Base-by-base conservation (phyloP, 2,797 vertebrate genomes). In the Miichthys miiuy region DNA sequence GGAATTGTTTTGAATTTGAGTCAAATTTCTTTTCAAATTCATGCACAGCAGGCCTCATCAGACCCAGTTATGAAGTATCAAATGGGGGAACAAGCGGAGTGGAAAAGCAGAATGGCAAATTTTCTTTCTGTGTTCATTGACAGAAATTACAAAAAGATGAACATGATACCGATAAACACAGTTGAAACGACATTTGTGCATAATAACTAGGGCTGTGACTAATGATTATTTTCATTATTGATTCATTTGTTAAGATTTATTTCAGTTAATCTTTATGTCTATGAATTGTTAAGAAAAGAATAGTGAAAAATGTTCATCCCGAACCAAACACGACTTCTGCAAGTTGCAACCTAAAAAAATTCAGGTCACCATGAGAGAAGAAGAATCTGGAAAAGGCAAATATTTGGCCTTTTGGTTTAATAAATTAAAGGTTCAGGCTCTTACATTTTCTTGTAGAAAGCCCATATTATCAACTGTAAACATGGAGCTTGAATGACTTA, bases 1-100 rank as follows among this genome's bases (percentile, higher is more conserved):
- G 78, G 84, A 84, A 83, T 81, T 82, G 81, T 85, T 90, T 83
- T 83, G 84, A 88, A 82, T 87, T 73, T 44, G 51, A 83, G 72
- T 89, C 69, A 81, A 71, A 85, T 82, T 75, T 88, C 66, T 72
- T 83, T 84, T 87, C 52, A 67, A 72, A 87, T 78, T 79, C 30
- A 66, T 46, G 72, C 72, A 60, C 79, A 75, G 81, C 68, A 56
- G 65, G 54, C 61, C 48, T 86, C 69, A 1, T 72, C 70, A 76
- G 56, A 77, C 46, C 41, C 16, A 2, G 56, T 78, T 75, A 81
- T 75, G 23, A 80, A 71, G 73, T 38, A 70, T 78, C 55, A 69
- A 73, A 81, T 58, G 5, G 61, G 54, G 62, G 54, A 21, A 44
- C 64, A 64, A 25, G 21, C 61, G 38, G 50, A 68, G 25, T 11